These are phyloP conservation scores for Apogon hyalosoma DNA, from an alignment of 2,797 vertebrate genomes.

Conservation along the genomic window DNA sequence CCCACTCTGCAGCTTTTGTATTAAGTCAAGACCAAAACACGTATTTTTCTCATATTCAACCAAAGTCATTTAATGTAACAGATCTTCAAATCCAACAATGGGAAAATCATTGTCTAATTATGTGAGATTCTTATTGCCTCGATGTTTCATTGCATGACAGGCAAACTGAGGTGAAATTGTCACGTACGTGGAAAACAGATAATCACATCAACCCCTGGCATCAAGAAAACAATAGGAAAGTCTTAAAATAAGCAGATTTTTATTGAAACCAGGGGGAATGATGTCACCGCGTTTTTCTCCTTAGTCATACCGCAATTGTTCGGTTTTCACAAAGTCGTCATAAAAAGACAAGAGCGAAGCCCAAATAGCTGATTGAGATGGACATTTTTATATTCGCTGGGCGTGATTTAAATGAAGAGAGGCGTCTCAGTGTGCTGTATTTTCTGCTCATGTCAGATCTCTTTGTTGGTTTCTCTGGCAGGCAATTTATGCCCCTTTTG, in stretches of 20 bases:
- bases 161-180: neutral
- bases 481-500: constrained; percentile 60
- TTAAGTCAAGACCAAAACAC: too few species aligned
- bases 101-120: neutral
- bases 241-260: constrained; percentile 2
- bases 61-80: too few species aligned
- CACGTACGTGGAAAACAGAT: neutral
- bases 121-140: too few species aligned
- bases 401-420: constrained; percentile 30
- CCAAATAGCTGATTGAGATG: constrained; percentile 10
- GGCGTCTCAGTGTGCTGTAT: constrained; percentile 36
- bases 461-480: constrained; percentile 54
- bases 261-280: too few species aligned
- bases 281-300: constrained; percentile 9
- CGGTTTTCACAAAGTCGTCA: neutral
- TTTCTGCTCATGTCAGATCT: constrained; percentile 46
- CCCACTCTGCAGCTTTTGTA: too few species aligned
- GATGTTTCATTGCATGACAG: neutral
- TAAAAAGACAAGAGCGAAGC: constrained; percentile 1
- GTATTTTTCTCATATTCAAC: too few species aligned
- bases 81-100: neutral
- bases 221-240: neutral
- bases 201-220: neutral
- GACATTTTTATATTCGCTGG: constrained; percentile 19
- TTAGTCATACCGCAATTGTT: neutral